Evolutionary conservation across 1,140 invertebrate species (phyloP).

Genomic region (Apis cerana): DNA sequence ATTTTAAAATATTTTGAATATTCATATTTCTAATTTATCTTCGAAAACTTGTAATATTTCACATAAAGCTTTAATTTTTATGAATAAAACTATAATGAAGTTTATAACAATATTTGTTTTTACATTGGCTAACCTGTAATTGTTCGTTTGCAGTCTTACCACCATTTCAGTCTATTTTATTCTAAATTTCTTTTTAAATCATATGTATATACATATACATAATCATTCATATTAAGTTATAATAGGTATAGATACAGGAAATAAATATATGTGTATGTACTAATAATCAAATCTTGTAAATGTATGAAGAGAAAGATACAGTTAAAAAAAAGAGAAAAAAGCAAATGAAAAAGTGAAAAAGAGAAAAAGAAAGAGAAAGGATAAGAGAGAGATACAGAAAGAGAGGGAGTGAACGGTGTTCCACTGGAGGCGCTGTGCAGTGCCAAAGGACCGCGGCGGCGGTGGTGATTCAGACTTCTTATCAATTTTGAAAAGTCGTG

Average conservation of each 20-base stretch:
- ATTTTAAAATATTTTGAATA: too few relatives aligned
- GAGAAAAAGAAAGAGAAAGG: slow-evolving; percentile 13
- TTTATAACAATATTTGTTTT: not conserved
- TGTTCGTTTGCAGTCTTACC: slow-evolving; percentile 35
- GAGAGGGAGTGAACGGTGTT: slow-evolving; percentile 40
- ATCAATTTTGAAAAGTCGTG: slow-evolving; percentile 42
- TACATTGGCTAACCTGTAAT: slow-evolving; percentile 34
- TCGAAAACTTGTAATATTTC: too few relatives aligned
- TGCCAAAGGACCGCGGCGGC: slow-evolving; percentile 58
- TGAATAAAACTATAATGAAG: not conserved
- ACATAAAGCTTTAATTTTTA: not conserved
- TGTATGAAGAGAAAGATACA: slow-evolving; percentile 5
- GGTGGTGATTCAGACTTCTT: slow-evolving; percentile 61
- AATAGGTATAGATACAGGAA: not conserved
- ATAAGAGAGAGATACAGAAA: slow-evolving; percentile 5
- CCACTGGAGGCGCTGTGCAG: slow-evolving; percentile 58
- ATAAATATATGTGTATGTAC: not conserved
- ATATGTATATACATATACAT: not conserved
- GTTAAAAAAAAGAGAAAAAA: not conserved
- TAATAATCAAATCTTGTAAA: slow-evolving; percentile 36
- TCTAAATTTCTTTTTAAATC: slow-evolving; percentile 36
- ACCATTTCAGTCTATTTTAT: slow-evolving; percentile 21
- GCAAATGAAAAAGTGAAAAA: not conserved
- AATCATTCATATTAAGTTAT: not conserved
- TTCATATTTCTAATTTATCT: not conserved